These are phyloP conservation scores for Pseudopodoces humilis DNA, from an alignment of 2,113 vertebrate species.

Conservation along the genomic window DNA sequence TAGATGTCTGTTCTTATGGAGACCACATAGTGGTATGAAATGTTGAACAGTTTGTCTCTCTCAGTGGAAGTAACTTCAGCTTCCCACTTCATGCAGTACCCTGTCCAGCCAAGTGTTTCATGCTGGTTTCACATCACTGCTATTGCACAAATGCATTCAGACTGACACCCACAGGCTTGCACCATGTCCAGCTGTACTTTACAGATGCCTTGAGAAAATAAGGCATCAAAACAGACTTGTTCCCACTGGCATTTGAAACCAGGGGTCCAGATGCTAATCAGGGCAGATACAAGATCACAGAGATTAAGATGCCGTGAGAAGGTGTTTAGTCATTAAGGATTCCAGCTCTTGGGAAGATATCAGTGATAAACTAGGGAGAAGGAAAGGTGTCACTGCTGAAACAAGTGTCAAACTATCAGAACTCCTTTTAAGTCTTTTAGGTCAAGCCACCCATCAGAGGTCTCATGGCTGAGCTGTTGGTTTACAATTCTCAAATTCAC, in stretches of 20 bases:
- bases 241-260: background rate
- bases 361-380: background rate
- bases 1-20: background rate
- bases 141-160: background rate
- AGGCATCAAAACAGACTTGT: background rate
- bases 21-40: accelerated
- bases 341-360: background rate
- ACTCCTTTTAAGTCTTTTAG: background rate
- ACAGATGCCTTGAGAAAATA: background rate
- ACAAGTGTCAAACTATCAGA: accelerated
- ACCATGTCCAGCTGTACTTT: background rate
- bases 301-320: background rate
- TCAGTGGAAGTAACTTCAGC: background rate
- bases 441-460: background rate
- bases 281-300: background rate
- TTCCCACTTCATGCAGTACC: background rate
- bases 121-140: background rate
- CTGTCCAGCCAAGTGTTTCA: background rate
- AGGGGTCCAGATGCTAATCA: background rate
- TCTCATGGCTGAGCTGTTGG: background rate
- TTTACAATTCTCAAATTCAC: background rate
- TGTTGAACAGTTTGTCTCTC: background rate
- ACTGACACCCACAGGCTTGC: accelerated
- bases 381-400: background rate
- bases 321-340: background rate